Evolutionary conservation across 2,888 invertebrate genomes (phyloP).

Genomic region (Seladonia tumulorum): DNA sequence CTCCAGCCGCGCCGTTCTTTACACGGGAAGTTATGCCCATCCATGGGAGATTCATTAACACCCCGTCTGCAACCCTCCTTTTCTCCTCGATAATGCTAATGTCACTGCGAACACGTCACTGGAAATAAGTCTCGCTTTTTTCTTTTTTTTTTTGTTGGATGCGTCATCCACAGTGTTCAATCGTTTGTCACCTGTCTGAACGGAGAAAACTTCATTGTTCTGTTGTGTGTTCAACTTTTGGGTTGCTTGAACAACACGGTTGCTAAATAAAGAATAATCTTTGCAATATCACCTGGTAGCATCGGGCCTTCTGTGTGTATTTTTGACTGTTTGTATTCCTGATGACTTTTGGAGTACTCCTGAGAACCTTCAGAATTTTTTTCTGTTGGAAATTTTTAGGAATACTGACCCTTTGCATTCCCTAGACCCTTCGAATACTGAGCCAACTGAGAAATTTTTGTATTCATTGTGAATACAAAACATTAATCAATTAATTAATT

Average conservation of each 20-base stretch:
- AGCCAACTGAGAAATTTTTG: too few species aligned
- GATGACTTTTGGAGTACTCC: too few species aligned
- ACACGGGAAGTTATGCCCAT: conserved; percentile 17
- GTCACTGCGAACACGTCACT: conserved; percentile 14
- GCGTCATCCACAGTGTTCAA: background rate
- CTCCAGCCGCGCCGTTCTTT: conserved; percentile 11
- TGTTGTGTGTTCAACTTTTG: background rate
- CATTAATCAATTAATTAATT: too few species aligned
- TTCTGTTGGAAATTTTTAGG: too few species aligned
- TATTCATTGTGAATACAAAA: too few species aligned
- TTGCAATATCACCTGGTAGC: too few species aligned
- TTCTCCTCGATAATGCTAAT: conserved; percentile 9
- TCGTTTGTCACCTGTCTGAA: background rate
- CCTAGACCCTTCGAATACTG: too few species aligned
- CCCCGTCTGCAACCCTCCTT: conserved; percentile 11
- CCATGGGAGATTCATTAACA: conserved; percentile 24
- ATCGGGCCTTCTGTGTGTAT: too few species aligned
- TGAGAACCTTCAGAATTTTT: too few species aligned
- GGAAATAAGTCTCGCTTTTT: background rate
- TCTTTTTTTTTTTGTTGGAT: background rate
- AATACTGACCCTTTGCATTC: too few species aligned
- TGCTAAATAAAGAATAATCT: background rate
- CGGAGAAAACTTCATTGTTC: background rate
- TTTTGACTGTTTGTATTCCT: too few species aligned
- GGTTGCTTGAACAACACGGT: background rate